These are phyloP conservation scores for Harpegnathos saltator DNA, from an alignment of 1,140 invertebrate species.

Conservation along the genomic window DNA sequence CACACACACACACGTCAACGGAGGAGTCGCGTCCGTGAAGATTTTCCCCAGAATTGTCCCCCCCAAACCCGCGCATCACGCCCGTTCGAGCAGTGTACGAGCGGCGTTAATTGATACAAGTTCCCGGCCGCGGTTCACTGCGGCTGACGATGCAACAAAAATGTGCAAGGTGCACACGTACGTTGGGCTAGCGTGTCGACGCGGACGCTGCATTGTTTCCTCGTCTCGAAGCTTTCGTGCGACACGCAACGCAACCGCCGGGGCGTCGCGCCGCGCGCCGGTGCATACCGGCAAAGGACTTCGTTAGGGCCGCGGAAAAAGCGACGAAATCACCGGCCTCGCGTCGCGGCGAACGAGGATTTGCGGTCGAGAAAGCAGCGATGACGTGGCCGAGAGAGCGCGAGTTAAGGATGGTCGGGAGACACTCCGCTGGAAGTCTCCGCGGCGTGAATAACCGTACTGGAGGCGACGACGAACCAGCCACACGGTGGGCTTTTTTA, in stretches of 20 bases:
- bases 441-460: not conserved
- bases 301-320: conserved; percentile 53
- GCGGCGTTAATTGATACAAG: conserved; percentile 13
- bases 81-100: too few species aligned
- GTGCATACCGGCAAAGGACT: conserved; percentile 56
- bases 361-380: conserved; percentile 64
- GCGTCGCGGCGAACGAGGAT: conserved; percentile 63
- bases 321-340: conserved; percentile 49
- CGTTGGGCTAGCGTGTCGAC: not conserved
- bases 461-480: not conserved
- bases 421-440: conserved; percentile 26
- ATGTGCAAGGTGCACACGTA: not conserved
- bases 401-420: conserved; percentile 31
- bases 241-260: conserved; percentile 38
- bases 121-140: not conserved
- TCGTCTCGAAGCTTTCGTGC: conserved; percentile 12
- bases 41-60: too few species aligned
- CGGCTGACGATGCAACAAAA: conserved; percentile 10
- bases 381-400: conserved; percentile 30
- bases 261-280: conserved; percentile 5
- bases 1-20: too few species aligned
- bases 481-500: too few species aligned
- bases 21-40: too few species aligned
- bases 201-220: conserved; percentile 22
- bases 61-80: too few species aligned